Percentiles rank a stretch among this genome's conserved stretches.
These are phyloP conservation scores for Sebastolobus altivelis DNA, from an alignment of 2,797 vertebrate genomes.

Conservation along the genomic window DNA sequence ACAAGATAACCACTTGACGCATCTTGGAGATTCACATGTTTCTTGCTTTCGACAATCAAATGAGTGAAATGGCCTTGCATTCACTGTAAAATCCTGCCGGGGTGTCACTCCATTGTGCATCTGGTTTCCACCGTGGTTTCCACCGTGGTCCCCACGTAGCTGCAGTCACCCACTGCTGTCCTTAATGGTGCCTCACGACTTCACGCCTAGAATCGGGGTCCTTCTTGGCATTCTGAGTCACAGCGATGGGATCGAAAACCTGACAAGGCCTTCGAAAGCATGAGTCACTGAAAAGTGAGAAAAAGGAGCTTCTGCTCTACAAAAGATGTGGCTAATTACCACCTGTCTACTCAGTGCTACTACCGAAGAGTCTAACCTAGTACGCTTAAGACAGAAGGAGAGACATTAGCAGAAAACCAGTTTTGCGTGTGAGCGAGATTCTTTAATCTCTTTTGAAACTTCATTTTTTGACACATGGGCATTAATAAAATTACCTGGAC, in stretches of 20 bases:
- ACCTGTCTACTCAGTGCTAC: conserved; percentile 30
- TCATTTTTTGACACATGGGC: not conserved
- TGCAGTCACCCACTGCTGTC: conserved; percentile 13
- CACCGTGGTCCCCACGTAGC: not conserved
- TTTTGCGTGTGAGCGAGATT: not conserved
- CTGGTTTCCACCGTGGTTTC: conserved; percentile 11
- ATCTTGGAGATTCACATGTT: not conserved
- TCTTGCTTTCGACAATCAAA: not conserved
- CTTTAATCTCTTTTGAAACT: not conserved
- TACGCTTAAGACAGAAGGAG: conserved; percentile 10
- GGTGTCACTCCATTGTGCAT: conserved; percentile 3
- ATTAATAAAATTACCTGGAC: conserved; percentile 5
- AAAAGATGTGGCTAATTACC: conserved; percentile 46
- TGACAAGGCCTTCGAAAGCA: conserved; percentile 23
- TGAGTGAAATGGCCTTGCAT: conserved; percentile 4
- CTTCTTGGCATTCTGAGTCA: conserved; percentile 42
- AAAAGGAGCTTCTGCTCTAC: conserved; percentile 18
- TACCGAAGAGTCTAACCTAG: conserved; percentile 4
- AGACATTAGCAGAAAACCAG: not conserved
- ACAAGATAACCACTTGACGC: not conserved
- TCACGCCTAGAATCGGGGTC: not conserved
- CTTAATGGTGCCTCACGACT: conserved; percentile 23
- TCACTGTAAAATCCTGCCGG: not conserved
- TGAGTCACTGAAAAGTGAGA: conserved; percentile 32
- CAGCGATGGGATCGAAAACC: not conserved